These are phyloP conservation scores for Prunella strophiata DNA, from an alignment of 2,797 vertebrate genomes.

Conservation along the genomic window DNA sequence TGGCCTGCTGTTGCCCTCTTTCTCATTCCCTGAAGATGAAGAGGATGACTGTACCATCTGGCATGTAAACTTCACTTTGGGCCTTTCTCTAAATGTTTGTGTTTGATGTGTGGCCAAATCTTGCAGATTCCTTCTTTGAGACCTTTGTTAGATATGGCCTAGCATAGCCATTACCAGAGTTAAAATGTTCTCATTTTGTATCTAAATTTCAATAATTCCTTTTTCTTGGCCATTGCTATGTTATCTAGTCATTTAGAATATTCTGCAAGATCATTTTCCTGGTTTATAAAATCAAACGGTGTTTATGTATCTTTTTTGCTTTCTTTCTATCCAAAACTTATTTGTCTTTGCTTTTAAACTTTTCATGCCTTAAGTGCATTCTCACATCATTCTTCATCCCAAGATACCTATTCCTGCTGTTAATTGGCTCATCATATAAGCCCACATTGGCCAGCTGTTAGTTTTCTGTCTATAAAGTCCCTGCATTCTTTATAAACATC, in stretches of 20 bases:
- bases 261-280: slow-evolving; percentile 22
- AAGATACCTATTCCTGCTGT: slow-evolving; percentile 31
- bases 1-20: not conserved
- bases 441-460: slow-evolving; percentile 5
- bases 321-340: slow-evolving; percentile 21
- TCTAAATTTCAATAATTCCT: slow-evolving; percentile 36
- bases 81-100: slow-evolving; percentile 27
- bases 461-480: slow-evolving; percentile 9
- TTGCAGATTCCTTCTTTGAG: slow-evolving; percentile 23
- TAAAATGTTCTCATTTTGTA: slow-evolving; percentile 30
- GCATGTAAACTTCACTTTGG: not conserved
- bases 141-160: slow-evolving; percentile 13
- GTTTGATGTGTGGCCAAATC: slow-evolving; percentile 19
- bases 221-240: slow-evolving; percentile 47
- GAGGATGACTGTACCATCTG: slow-evolving; percentile 16
- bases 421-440: slow-evolving; percentile 26
- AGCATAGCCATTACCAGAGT: not conserved
- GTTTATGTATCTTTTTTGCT: slow-evolving; percentile 9
- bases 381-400: slow-evolving; percentile 1
- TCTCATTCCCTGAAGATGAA: not conserved
- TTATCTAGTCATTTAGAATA: slow-evolving; percentile 44
- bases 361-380: slow-evolving; percentile 9
- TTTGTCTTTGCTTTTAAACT: slow-evolving; percentile 33
- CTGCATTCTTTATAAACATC: slow-evolving; percentile 24
- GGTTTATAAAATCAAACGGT: slow-evolving; percentile 20